Conservation (phyloP, 1,140 invertebrate genomes). For the Babylonia areolata region DNA sequence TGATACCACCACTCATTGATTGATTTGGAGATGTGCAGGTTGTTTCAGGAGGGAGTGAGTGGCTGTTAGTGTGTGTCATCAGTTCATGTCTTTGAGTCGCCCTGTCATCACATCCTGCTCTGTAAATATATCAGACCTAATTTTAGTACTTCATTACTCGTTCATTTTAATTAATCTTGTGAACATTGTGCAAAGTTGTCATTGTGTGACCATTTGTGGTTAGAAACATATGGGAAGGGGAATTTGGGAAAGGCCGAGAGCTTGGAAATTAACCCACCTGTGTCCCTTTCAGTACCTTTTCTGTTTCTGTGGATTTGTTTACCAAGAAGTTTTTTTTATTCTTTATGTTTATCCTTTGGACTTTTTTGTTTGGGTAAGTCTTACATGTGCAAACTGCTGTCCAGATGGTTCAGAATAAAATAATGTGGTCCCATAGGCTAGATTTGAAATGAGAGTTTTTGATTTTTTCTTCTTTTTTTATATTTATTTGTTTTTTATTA, state of each 20-base stretch:
- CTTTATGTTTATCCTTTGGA: background rate
- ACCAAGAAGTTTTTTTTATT: no score
- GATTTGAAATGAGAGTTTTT: no score
- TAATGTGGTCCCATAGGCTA: no score
- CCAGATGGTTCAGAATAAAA: background rate
- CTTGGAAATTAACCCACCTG: background rate
- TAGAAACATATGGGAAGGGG: background rate
- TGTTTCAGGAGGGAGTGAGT: background rate
- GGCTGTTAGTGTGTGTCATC: background rate
- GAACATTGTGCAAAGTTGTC: background rate
- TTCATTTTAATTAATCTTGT: background rate
- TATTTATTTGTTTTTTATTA: no score
- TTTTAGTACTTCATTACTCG: background rate
- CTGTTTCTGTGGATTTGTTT: background rate
- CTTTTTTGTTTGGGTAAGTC: background rate
- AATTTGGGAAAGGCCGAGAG: slow-evolving; percentile 5
- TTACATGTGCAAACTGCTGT: background rate
- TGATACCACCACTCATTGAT: background rate
- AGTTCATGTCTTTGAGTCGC: background rate
- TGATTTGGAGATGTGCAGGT: background rate
- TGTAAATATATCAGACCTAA: background rate
- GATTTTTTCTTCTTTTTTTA: no score
- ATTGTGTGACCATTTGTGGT: background rate
- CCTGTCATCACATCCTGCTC: background rate
- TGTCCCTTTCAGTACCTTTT: background rate